Evolutionary conservation across 1,140 invertebrate species (phyloP).

Genomic region (Papilio dardanus): DNA sequence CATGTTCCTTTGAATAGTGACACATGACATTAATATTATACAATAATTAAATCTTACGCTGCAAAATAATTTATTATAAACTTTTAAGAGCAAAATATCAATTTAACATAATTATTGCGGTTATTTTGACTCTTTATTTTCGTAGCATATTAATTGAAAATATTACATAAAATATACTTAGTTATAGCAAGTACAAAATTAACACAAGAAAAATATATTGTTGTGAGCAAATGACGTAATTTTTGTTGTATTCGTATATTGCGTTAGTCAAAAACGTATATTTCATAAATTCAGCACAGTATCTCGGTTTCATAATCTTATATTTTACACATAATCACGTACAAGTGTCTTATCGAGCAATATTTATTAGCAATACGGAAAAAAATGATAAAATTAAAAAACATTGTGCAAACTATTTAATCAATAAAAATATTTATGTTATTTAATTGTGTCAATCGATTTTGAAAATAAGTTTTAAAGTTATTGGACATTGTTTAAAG

Average conservation of each 20-base stretch:
- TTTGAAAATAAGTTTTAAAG: neutral
- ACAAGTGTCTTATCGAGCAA: neutral
- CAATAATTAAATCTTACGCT: neutral
- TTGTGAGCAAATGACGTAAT: neutral
- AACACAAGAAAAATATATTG: neutral
- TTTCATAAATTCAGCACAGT: constrained; percentile 20
- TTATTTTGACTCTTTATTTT: too few relatives aligned
- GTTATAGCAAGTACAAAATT: neutral
- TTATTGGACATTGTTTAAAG: too few relatives aligned
- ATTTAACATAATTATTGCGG: too few relatives aligned
- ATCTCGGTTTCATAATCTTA: neutral
- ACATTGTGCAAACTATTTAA: neutral
- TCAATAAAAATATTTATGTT: neutral
- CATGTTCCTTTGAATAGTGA: neutral
- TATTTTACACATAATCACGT: constrained; percentile 13
- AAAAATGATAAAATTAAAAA: neutral
- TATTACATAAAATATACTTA: too few relatives aligned
- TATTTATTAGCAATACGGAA: constrained; percentile 10
- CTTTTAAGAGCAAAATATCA: too few relatives aligned
- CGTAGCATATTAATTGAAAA: too few relatives aligned
- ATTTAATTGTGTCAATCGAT: neutral
- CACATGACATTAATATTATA: constrained; percentile 9
- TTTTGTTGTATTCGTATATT: neutral
- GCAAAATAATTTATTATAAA: too few relatives aligned
- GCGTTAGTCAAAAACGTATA: constrained; percentile 14